Conservation (phyloP, 2,113 vertebrate genomes). For the Cyanoramphus novaezelandiae region DNA sequence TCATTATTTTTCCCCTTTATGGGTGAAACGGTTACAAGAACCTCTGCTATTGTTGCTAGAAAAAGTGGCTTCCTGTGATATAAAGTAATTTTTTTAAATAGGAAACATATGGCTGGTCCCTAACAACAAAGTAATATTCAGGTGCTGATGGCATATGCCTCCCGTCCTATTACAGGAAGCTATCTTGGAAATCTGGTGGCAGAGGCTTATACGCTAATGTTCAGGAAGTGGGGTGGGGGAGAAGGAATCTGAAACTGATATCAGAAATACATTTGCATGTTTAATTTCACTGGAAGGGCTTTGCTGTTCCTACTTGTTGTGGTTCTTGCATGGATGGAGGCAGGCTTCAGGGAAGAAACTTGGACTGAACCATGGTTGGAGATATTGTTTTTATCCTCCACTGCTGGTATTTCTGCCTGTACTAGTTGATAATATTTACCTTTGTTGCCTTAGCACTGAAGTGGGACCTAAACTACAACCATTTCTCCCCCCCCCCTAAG, state of each 20-base stretch:
- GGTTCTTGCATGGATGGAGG: background rate
- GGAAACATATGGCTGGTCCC: constrained; percentile 72
- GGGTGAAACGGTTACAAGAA: constrained; percentile 46
- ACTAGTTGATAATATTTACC: background rate
- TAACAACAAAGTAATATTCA: constrained; percentile 64
- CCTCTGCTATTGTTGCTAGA: constrained; percentile 49
- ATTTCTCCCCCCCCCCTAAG: no score
- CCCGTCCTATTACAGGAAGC: constrained; percentile 55
- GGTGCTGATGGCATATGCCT: constrained; percentile 63
- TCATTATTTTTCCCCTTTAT: background rate
- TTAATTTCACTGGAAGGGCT: background rate
- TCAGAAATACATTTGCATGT: background rate
- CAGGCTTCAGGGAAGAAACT: background rate
- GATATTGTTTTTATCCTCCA: background rate
- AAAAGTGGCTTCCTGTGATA: constrained; percentile 74
- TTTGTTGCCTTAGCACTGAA: background rate
- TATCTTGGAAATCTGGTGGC: constrained; percentile 45
- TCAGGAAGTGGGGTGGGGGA: constrained; percentile 6
- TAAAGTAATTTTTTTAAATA: constrained; percentile 72
- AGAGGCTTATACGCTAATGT: background rate
- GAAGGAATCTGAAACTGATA: background rate
- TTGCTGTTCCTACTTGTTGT: background rate
- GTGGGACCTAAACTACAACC: background rate
- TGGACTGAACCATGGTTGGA: background rate
- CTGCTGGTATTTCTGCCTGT: background rate